Percentiles rank a stretch among this genome's conserved stretches.
Evolutionary conservation across 2,113 vertebrate species (phyloP).

Genomic region (Scatophagus argus): DNA sequence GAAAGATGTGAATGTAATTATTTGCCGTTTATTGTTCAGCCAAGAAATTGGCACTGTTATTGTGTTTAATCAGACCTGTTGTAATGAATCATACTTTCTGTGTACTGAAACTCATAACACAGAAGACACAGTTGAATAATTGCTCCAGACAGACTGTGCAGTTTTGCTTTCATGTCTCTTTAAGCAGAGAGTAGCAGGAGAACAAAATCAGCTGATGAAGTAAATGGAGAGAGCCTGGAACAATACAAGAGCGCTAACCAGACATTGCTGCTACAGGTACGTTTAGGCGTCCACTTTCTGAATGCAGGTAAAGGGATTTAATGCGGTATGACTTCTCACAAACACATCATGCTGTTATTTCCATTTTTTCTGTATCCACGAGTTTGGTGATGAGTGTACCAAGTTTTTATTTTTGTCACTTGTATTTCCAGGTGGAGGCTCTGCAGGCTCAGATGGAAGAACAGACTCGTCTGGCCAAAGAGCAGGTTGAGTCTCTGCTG

Average conservation of each 20-base stretch:
- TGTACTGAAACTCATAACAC: not conserved
- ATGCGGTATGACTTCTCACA: not conserved
- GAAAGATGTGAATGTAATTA: not conserved
- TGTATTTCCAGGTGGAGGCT: slow-evolving; percentile 89
- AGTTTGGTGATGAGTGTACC: not conserved
- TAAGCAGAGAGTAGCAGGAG: slow-evolving; percentile 58
- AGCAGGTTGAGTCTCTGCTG: slow-evolving; percentile 90
- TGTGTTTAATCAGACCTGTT: not conserved
- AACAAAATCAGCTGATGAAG: slow-evolving; percentile 38
- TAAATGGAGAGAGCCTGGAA: slow-evolving; percentile 67
- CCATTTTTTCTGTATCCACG: not conserved
- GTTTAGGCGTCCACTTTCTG: not conserved
- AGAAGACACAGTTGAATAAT: not conserved
- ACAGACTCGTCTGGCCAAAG: slow-evolving; percentile 90
- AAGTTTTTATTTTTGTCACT: slow-evolving; percentile 3
- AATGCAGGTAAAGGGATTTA: not conserved
- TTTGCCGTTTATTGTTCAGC: not conserved
- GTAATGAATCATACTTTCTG: not conserved
- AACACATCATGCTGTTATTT: not conserved
- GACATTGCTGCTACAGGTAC: slow-evolving; percentile 91
- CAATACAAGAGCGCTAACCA: slow-evolving; percentile 86
- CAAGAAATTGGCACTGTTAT: not conserved
- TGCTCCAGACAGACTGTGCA: not conserved
- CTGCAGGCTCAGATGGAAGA: slow-evolving; percentile 96
- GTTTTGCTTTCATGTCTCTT: slow-evolving; percentile 3